These are phyloP conservation scores for Phasia obesa DNA, from an alignment of 2,888 invertebrate genomes.

Conservation along the genomic window DNA sequence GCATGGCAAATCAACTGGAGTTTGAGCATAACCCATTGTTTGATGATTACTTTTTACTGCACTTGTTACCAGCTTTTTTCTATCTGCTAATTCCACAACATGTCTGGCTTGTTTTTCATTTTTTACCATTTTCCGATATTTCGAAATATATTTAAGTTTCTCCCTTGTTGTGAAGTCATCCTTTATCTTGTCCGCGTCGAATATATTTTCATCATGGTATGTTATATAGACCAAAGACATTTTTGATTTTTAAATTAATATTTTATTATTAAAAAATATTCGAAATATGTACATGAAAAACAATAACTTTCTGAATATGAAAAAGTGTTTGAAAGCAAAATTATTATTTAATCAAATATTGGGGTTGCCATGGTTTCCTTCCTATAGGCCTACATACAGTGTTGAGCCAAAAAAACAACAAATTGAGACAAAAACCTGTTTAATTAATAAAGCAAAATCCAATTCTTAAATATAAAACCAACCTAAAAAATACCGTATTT, in stretches of 20 bases:
- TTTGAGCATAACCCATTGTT: conserved; percentile 88
- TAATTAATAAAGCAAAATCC: too few species aligned
- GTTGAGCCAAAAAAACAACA: too few species aligned
- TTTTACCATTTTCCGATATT: conserved; percentile 68
- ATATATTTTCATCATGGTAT: conserved; percentile 87
- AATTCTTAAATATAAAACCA: too few species aligned
- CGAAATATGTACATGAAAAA: not conserved
- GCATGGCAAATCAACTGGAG: conserved; percentile 85
- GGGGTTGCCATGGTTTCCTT: conserved; percentile 19
- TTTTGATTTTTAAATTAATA: conserved; percentile 50
- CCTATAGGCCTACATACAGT: not conserved
- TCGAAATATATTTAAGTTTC: conserved; percentile 61
- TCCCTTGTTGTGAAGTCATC: conserved; percentile 44
- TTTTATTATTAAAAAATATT: not conserved
- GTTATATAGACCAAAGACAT: conserved; percentile 87
- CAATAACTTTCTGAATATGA: not conserved
- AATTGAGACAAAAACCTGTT: too few species aligned
- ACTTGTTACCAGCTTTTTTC: conserved; percentile 81
- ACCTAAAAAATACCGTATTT: too few species aligned
- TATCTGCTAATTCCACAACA: conserved; percentile 79
- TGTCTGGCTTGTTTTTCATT: conserved; percentile 77
- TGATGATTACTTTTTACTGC: conserved; percentile 83
- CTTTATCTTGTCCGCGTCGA: conserved; percentile 80
- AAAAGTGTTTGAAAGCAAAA: not conserved
- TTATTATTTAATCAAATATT: conserved; percentile 27